Evolutionary conservation across 2,113 vertebrate species (phyloP).

Genomic region (Charadrius vociferus): DNA sequence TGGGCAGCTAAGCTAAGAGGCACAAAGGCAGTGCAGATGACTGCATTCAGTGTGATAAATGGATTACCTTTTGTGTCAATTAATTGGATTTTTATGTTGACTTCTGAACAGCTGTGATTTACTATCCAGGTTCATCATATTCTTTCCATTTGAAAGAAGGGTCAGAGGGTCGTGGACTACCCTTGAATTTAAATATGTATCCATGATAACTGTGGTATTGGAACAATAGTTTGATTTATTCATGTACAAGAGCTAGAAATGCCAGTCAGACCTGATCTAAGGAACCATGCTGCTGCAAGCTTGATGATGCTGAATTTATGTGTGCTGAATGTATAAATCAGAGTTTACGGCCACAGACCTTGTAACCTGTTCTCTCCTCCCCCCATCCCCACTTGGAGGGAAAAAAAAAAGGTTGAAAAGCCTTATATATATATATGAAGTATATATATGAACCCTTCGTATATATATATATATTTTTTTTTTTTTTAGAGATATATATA

Average conservation of each 20-base stretch:
- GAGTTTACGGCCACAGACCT: neutral
- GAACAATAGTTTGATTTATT: neutral
- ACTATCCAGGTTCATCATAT: neutral
- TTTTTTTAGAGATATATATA: no score
- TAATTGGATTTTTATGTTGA: conserved; percentile 13
- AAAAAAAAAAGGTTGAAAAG: neutral
- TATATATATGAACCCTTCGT: no score
- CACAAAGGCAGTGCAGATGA: neutral
- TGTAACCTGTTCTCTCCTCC: neutral
- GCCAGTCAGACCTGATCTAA: neutral
- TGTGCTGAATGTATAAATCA: neutral
- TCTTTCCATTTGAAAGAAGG: neutral
- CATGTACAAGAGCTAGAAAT: neutral
- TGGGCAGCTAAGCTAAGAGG: neutral
- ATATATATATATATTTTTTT: no score
- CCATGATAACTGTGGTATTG: neutral
- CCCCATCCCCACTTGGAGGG: no score
- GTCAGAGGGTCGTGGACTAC: neutral
- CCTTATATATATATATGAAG: neutral
- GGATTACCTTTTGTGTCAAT: neutral
- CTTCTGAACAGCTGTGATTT: neutral
- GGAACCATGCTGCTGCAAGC: neutral
- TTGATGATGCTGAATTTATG: neutral
- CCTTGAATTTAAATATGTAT: neutral
- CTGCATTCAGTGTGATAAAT: neutral